Conservation (phyloP, 1,140 invertebrate genomes). For the Drosophila sp. region DNA sequence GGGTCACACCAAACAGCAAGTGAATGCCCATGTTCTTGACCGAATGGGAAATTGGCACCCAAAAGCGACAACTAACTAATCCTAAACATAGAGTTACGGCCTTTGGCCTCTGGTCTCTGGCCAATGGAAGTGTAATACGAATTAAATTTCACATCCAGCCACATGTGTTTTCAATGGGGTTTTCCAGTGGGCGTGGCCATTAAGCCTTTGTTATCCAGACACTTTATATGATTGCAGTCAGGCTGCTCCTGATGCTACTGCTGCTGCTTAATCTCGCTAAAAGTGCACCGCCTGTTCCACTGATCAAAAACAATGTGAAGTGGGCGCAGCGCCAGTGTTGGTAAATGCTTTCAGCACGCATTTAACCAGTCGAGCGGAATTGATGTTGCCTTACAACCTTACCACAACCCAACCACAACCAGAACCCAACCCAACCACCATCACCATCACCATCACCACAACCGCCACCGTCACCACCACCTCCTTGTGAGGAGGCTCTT, state of each 20-base stretch:
- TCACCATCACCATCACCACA: not conserved
- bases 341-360: slow-evolving; percentile 63
- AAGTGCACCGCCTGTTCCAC: slow-evolving; percentile 51
- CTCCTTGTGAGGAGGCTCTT: slow-evolving; percentile 49
- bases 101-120: slow-evolving; percentile 11
- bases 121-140: slow-evolving; percentile 30
- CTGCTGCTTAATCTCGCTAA: slow-evolving; percentile 59
- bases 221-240: slow-evolving; percentile 73
- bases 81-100: slow-evolving; percentile 13
- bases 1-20: slow-evolving; percentile 4
- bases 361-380: slow-evolving; percentile 61
- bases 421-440: too few relatives aligned
- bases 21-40: not conserved
- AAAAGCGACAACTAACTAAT: not conserved
- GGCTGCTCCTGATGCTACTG: not conserved
- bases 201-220: slow-evolving; percentile 30
- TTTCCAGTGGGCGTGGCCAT: slow-evolving; percentile 42
- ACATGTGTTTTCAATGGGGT: slow-evolving; percentile 44
- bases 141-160: slow-evolving; percentile 18
- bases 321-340: slow-evolving; percentile 64
- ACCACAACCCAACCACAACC: too few relatives aligned
- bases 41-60: not conserved
- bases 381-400: not conserved
- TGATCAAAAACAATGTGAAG: slow-evolving; percentile 65
- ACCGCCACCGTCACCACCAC: too few relatives aligned